Evolutionary conservation across 1,140 invertebrate species (phyloP).

Genomic region (Euwallacea similis): DNA sequence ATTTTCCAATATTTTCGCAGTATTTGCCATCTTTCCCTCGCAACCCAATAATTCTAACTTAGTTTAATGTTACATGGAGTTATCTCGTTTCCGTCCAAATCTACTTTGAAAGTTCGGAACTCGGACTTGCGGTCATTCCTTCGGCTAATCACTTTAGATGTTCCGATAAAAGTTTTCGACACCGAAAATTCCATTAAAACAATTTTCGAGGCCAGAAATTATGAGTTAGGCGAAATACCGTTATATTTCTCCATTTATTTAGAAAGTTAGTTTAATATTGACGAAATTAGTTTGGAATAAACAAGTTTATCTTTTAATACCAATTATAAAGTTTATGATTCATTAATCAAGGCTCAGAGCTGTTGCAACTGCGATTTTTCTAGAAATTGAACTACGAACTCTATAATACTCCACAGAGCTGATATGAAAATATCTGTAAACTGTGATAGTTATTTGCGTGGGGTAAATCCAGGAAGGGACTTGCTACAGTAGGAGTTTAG

Average conservation of each 20-base stretch:
- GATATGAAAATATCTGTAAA: too few species aligned
- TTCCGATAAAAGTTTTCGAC: conserved; percentile 39
- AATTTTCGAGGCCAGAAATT: conserved; percentile 9
- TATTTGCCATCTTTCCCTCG: conserved; percentile 28
- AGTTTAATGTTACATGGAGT: conserved; percentile 49
- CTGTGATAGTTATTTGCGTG: too few species aligned
- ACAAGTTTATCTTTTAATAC: too few species aligned
- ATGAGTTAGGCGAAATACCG: not conserved
- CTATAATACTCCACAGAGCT: too few species aligned
- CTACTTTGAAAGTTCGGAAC: conserved; percentile 48
- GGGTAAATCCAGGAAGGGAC: too few species aligned
- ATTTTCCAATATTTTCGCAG: conserved; percentile 26
- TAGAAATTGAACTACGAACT: too few species aligned
- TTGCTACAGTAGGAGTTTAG: too few species aligned
- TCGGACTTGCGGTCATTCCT: conserved; percentile 43
- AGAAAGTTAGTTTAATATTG: too few species aligned
- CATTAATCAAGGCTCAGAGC: not conserved
- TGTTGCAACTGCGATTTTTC: not conserved
- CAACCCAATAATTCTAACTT: conserved; percentile 46
- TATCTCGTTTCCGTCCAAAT: conserved; percentile 49
- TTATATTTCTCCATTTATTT: too few species aligned
- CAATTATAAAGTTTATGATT: too few species aligned
- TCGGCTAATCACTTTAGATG: conserved; percentile 41
- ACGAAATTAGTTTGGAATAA: too few species aligned
- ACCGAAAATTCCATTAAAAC: conserved; percentile 30